phyloP scores from a whole-genome alignment of 2,888 invertebrate species.

The Ophion ventricosus region DNA sequence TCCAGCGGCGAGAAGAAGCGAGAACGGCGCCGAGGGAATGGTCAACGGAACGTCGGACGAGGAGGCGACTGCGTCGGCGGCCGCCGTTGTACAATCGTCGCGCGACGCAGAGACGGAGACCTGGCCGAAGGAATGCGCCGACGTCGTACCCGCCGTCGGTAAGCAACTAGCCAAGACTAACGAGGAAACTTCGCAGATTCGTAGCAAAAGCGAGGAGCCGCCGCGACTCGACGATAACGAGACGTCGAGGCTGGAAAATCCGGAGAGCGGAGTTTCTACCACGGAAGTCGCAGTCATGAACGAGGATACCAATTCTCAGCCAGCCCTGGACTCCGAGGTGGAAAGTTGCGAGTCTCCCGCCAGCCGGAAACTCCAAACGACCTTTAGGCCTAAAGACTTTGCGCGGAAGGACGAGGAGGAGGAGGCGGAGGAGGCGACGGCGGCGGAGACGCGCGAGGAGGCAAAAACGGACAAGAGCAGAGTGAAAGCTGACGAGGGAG shows the following conservation, averaged over 20 bases:
- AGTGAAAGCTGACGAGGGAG: constrained; percentile 11
- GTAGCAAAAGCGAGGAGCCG: background rate
- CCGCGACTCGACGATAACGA: background rate
- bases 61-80: constrained; percentile 24
- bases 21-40: constrained; percentile 80
- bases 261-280: constrained; percentile 67
- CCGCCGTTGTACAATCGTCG: too few species aligned
- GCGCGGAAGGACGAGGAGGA: constrained; percentile 67
- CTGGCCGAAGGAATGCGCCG: constrained; percentile 80
- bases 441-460: constrained; percentile 44
- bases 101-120: constrained; percentile 81
- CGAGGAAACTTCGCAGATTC: constrained; percentile 32
- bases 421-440: too few species aligned
- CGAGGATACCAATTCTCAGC: constrained; percentile 81
- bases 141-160: constrained; percentile 69
- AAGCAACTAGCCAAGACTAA: background rate
- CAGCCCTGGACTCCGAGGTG: constrained; percentile 79
- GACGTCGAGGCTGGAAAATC: background rate
- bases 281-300: constrained; percentile 78
- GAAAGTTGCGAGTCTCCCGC: constrained; percentile 74
- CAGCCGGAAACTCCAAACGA: constrained; percentile 78
- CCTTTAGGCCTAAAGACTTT: constrained; percentile 80
- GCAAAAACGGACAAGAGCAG: constrained; percentile 13
- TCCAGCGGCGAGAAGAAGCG: constrained; percentile 78
- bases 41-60: constrained; percentile 80